phyloP scores from a whole-genome alignment of 2,113 vertebrate genomes.

The Eonycteris spelaea region DNA sequence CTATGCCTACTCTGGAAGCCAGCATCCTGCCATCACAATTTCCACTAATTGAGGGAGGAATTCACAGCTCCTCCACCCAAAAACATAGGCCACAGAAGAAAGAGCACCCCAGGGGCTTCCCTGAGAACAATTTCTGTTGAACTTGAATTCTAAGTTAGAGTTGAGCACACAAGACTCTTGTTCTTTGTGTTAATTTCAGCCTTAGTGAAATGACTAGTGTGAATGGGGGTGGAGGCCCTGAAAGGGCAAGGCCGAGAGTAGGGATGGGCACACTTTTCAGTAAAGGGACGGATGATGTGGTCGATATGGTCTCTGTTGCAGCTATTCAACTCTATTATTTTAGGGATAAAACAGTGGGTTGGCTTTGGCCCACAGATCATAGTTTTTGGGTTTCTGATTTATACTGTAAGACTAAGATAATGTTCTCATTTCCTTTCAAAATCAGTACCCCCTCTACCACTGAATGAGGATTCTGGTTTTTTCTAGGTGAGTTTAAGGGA shows the following conservation, averaged over 20 bases:
- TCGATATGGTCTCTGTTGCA: neutral
- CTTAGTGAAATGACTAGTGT: neutral
- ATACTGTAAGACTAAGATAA: neutral
- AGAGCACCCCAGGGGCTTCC: neutral
- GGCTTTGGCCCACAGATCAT: too few species aligned
- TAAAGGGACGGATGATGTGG: neutral
- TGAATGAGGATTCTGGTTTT: neutral
- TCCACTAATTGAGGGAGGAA: neutral
- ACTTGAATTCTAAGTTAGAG: neutral
- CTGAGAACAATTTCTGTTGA: neutral
- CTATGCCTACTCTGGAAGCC: neutral
- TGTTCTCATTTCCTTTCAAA: neutral
- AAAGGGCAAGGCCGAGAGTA: neutral
- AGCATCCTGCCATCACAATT: neutral
- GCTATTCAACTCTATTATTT: neutral
- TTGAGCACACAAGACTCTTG: neutral
- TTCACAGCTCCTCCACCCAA: neutral
- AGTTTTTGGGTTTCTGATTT: neutral
- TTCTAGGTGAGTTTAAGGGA: neutral
- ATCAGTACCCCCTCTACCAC: accelerated
- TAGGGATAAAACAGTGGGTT: neutral
- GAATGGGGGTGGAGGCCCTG: neutral
- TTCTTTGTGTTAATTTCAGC: neutral
- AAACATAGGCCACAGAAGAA: neutral
- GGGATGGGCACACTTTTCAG: neutral